Evolutionary conservation across 2,888 invertebrate genomes (phyloP).

Genomic region (Lagria hirta): DNA sequence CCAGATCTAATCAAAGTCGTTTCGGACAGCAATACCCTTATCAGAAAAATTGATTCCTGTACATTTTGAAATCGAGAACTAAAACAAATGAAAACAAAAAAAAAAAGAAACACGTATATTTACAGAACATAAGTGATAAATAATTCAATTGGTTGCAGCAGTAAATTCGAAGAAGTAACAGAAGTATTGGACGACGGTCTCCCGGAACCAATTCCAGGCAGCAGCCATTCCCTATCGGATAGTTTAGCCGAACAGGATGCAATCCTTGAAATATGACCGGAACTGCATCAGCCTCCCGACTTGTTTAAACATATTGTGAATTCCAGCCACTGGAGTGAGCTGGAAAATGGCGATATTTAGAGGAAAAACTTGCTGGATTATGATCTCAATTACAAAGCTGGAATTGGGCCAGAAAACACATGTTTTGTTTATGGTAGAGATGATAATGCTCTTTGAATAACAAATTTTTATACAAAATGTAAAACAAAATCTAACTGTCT

Average conservation of each 20-base stretch:
- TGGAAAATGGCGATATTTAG: slow-evolving; percentile 41
- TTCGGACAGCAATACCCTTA: slow-evolving; percentile 20
- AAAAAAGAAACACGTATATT: too few relatives aligned
- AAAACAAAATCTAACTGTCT: too few relatives aligned
- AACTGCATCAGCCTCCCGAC: slow-evolving; percentile 45
- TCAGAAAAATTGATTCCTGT: too few relatives aligned
- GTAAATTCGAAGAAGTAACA: slow-evolving; percentile 52
- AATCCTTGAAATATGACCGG: slow-evolving; percentile 53
- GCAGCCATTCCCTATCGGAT: slow-evolving; percentile 51
- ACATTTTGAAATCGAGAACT: too few relatives aligned
- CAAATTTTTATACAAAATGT: too few relatives aligned
- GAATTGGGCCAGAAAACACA: too few relatives aligned
- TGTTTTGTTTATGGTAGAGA: too few relatives aligned
- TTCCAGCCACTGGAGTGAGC: slow-evolving; percentile 47
- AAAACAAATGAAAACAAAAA: too few relatives aligned
- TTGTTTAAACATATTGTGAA: slow-evolving; percentile 46
- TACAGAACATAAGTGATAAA: neutral
- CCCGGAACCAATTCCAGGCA: slow-evolving; percentile 51
- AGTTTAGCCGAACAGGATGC: slow-evolving; percentile 48
- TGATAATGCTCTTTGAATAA: too few relatives aligned
- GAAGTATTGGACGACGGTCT: slow-evolving; percentile 51
- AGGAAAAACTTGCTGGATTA: too few relatives aligned
- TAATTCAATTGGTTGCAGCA: slow-evolving; percentile 39
- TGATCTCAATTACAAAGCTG: too few relatives aligned
- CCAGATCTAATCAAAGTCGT: slow-evolving; percentile 18